Evolutionary conservation across 2,113 vertebrate genomes (phyloP).

Genomic region (Montifringilla adamsi): DNA sequence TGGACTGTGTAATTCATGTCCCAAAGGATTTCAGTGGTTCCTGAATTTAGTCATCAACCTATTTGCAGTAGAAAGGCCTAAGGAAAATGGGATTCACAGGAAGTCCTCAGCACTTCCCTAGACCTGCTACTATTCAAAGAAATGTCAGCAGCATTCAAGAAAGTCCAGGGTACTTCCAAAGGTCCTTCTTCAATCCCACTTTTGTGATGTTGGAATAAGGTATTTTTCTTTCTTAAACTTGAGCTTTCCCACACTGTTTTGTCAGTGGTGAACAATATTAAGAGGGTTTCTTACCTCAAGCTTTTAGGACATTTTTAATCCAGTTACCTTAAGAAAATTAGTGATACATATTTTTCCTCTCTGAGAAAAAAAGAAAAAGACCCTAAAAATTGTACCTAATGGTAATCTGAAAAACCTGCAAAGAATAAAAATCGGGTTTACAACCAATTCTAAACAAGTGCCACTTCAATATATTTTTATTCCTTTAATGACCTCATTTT

Average conservation of each 20-base stretch:
- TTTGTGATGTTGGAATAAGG: not conserved
- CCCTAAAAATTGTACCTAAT: not conserved
- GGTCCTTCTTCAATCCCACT: not conserved
- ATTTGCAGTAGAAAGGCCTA: not conserved
- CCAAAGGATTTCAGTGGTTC: not conserved
- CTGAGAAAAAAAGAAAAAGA: not conserved
- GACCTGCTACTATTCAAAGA: not conserved
- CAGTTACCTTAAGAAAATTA: not conserved
- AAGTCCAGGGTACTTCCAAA: not conserved
- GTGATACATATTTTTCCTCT: not conserved
- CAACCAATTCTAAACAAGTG: not conserved
- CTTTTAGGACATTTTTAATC: not conserved
- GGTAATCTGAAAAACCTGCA: not conserved
- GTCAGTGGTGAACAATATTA: not conserved
- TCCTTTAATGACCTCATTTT: slow-evolving; percentile 54
- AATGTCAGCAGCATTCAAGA: not conserved
- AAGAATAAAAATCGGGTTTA: not conserved
- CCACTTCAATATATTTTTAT: slow-evolving; percentile 19
- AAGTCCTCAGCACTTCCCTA: not conserved
- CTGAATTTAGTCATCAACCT: not conserved
- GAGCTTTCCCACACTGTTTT: not conserved
- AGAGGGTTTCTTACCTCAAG: not conserved
- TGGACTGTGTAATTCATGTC: not conserved
- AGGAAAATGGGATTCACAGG: not conserved
- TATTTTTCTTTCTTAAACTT: not conserved